Base-by-base conservation (phyloP, 2,888 invertebrate species). In the Boloria selene region DNA sequence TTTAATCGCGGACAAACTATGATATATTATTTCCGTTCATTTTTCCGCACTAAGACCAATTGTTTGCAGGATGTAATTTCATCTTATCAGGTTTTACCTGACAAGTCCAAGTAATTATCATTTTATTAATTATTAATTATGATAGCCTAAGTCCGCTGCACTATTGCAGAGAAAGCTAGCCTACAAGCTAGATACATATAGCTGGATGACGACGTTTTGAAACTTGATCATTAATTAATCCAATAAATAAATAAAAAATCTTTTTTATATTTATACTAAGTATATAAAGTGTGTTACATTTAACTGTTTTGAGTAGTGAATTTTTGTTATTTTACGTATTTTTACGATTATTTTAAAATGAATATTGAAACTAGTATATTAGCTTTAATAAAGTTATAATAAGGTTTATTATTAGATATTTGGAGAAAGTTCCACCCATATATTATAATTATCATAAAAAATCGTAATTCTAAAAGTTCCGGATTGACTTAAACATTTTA, bases 91-190 rank as follows among this genome's bases (percentile, higher is more conserved):
- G 38, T 42, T 42, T 67, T 59, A 50, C 53, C 51, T 51, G 47
- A 65, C 56, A 42, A 44, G 55, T 50, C 47, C 13, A 61, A 61
- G 61, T 58, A 65, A 65, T 68, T 65, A 68, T 61, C 47, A 13
- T 61, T 53, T 58, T 61, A 63, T 61, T 68, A 65, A 61, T 68
- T 65, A 65, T 53, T 68, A 45, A 61, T 69, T 66, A 67, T 65
- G 51, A 64, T 65, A 49, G 62, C 44, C 65, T 65, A 70, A 58
- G 59, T 68, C 63, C 42, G 58, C 68, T 68, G 68, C 66, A 61
- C 64, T 65, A 66, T 52, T 75, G 75, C 73, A 74, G 73, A 73
- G 77, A 77, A 75, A 86, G 86, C 85, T 75, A 22, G 77, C 73
- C 73, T 17, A 73, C 74, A 67, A 72, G 59, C 49, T 59, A 59